These are phyloP conservation scores for Ctenopoma multispine DNA, from an alignment of 2,797 vertebrate genomes.

Conservation along the genomic window DNA sequence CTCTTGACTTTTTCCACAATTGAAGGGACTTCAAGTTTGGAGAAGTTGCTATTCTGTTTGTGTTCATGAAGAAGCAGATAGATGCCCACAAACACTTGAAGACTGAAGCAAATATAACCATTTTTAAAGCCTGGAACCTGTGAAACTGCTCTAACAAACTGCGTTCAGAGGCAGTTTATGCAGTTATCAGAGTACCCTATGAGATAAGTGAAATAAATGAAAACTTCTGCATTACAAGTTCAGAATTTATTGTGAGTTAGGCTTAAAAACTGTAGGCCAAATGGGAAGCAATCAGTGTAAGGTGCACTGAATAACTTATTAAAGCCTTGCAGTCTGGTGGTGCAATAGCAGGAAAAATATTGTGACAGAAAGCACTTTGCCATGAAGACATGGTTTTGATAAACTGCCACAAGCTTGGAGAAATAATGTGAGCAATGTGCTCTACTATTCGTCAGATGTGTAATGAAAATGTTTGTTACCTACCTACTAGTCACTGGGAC, in stretches of 20 bases:
- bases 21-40: slow-evolving; percentile 7
- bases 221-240: slow-evolving; percentile 23
- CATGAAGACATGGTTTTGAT: slow-evolving; percentile 39
- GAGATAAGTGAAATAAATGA: slow-evolving; percentile 36
- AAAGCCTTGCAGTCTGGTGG: slow-evolving; percentile 46
- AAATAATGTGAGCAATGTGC: slow-evolving; percentile 33
- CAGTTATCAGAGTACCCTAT: slow-evolving; percentile 7
- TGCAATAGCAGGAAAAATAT: slow-evolving; percentile 61
- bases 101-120: slow-evolving; percentile 10
- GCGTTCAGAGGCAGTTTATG: neutral
- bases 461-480: slow-evolving; percentile 53
- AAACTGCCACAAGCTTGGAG: slow-evolving; percentile 42
- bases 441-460: slow-evolving; percentile 57
- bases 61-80: slow-evolving; percentile 24
- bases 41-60: slow-evolving; percentile 27
- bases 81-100: slow-evolving; percentile 8
- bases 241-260: slow-evolving; percentile 20
- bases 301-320: slow-evolving; percentile 54
- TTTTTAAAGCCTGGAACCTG: slow-evolving; percentile 10
- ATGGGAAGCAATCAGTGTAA: slow-evolving; percentile 57
- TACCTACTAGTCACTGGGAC: slow-evolving; percentile 22
- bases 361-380: slow-evolving; percentile 53
- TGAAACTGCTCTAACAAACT: slow-evolving; percentile 5
- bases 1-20: neutral
- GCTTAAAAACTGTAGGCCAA: slow-evolving; percentile 51